Conservation (phyloP, 2,797 vertebrate genomes). For the Pygocentrus nattereri region DNA sequence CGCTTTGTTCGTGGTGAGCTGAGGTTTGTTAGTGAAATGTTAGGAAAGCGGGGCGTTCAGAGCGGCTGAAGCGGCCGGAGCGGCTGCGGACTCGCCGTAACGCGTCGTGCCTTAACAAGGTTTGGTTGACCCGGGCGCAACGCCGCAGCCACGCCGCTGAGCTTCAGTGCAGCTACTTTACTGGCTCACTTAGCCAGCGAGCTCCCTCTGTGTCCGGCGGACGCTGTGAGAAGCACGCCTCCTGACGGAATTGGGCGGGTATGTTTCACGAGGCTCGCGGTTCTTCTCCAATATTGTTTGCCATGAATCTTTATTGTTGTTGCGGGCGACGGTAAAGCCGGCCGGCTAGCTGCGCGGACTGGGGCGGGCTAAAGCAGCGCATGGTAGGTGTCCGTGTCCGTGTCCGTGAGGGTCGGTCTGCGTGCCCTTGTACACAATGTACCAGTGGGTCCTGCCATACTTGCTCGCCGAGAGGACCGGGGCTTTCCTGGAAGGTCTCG, state of each 20-base stretch:
- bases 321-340: slow-evolving; percentile 30
- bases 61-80: background rate
- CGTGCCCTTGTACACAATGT: slow-evolving; percentile 16
- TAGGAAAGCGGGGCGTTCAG: background rate
- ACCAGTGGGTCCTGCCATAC: background rate
- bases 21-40: no score
- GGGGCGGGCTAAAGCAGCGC: background rate
- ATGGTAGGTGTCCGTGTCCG: slow-evolving; percentile 37
- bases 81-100: background rate
- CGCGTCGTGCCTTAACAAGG: background rate
- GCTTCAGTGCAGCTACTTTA: background rate
- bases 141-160: slow-evolving; percentile 11
- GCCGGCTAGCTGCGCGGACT: slow-evolving; percentile 15
- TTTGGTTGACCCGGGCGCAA: slow-evolving; percentile 12
- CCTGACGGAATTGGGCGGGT: background rate
- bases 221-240: background rate
- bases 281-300: background rate
- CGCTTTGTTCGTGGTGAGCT: no score
- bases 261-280: background rate
- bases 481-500: background rate
- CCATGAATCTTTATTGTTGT: background rate
- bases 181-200: background rate
- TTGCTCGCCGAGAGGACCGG: background rate
- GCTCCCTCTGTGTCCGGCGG: background rate
- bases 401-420: background rate